Conservation (phyloP, 1,140 invertebrate genomes). For the Muscidifurax raptorellus region DNA sequence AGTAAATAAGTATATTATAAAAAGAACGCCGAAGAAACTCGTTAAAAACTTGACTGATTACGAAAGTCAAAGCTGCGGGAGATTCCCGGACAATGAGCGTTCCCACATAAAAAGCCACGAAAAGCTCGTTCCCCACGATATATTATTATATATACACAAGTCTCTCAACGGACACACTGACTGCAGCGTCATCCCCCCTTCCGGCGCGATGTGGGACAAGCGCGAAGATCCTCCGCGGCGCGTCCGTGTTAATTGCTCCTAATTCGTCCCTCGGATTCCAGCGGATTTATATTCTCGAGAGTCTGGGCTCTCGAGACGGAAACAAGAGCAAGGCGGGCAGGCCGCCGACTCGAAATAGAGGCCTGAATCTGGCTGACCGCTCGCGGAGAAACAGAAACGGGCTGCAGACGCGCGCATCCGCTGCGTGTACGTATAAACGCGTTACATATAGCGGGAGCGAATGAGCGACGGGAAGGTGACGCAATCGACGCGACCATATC, state of each 20-base stretch:
- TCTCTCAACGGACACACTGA: no score
- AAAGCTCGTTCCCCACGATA: no score
- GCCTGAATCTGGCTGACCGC: not conserved
- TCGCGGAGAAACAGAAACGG: no score
- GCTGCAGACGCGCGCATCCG: not conserved
- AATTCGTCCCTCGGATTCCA: constrained; percentile 24
- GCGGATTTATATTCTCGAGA: not conserved
- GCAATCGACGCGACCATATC: constrained; percentile 10
- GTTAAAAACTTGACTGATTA: no score
- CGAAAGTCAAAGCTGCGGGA: no score
- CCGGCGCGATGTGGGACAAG: not conserved
- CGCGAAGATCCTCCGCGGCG: not conserved
- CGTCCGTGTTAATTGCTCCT: constrained; percentile 16
- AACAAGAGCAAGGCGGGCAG: not conserved
- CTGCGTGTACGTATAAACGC: not conserved
- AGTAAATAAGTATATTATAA: no score
- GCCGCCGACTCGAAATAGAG: not conserved
- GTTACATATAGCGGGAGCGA: not conserved
- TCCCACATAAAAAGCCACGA: no score
- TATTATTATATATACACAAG: no score
- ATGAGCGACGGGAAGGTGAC: not conserved
- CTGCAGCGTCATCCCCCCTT: no score
- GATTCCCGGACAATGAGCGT: no score
- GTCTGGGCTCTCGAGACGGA: not conserved
- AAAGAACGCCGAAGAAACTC: no score